These are phyloP conservation scores for Diploscapter pachys DNA, from an alignment of 1,140 invertebrate species.

Conservation along the genomic window DNA sequence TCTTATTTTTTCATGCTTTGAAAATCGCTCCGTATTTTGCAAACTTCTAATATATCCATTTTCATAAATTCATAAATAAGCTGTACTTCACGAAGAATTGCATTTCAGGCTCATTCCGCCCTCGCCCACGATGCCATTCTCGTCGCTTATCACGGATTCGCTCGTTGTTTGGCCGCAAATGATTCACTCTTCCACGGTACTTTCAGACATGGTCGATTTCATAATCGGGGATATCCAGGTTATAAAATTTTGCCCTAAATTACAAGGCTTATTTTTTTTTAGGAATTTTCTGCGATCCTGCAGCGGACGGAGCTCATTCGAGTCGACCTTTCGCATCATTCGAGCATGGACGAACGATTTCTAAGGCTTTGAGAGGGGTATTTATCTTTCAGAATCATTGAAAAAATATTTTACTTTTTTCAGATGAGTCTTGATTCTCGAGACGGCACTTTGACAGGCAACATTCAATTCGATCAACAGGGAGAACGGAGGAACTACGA, in stretches of 20 bases:
- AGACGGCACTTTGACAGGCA: constrained; percentile 53
- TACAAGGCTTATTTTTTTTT: constrained; percentile 4
- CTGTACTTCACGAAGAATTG: neutral
- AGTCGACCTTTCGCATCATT: constrained; percentile 53
- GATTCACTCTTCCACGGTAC: constrained; percentile 57
- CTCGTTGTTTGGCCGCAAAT: constrained; percentile 42
- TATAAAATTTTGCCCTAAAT: neutral
- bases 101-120: constrained; percentile 48
- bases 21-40: too few species aligned
- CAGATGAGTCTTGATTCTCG: constrained; percentile 42
- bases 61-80: too few species aligned
- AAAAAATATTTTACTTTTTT: neutral
- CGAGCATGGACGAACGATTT: constrained; percentile 53
- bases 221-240: constrained; percentile 46
- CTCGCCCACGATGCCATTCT: constrained; percentile 56
- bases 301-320: constrained; percentile 46
- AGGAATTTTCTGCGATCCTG: constrained; percentile 55
- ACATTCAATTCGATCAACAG: constrained; percentile 53
- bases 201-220: constrained; percentile 54
- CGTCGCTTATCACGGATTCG: constrained; percentile 54
- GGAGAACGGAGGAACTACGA: constrained; percentile 54
- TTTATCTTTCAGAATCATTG: constrained; percentile 15
- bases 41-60: too few species aligned
- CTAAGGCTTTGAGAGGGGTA: constrained; percentile 44
- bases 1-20: too few species aligned